These are phyloP conservation scores for Peromyscus attwateri DNA, from an alignment of 2,797 vertebrate genomes.

Conservation along the genomic window DNA sequence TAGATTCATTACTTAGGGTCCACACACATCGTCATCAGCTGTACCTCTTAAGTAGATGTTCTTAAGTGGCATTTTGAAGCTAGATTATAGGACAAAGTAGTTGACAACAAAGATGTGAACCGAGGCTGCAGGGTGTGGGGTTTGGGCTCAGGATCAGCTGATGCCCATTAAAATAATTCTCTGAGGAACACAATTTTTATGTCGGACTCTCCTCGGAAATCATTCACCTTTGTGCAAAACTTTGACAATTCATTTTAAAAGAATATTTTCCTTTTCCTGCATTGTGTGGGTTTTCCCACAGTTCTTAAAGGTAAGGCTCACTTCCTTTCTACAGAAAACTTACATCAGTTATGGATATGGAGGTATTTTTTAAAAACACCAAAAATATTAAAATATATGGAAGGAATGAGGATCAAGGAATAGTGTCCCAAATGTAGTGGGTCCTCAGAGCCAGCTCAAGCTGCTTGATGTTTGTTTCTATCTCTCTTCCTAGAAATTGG, in stretches of 20 bases:
- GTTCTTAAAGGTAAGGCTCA: neutral
- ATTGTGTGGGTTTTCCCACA: neutral
- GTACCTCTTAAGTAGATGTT: neutral
- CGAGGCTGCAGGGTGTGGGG: neutral
- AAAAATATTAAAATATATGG: neutral
- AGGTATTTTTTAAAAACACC: neutral
- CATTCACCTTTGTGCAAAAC: constrained; percentile 66
- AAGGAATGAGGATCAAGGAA: neutral
- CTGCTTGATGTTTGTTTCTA: neutral
- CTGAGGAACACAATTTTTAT: constrained; percentile 70
- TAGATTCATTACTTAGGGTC: neutral
- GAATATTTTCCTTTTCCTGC: constrained; percentile 43
- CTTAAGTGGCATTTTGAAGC: constrained; percentile 47
- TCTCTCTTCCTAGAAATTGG: neutral
- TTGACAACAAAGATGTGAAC: constrained; percentile 62
- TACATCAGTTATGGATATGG: neutral
- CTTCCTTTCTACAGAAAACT: neutral
- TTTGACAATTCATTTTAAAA: constrained; percentile 71
- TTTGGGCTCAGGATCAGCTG: constrained; percentile 46
- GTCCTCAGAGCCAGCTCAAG: neutral
- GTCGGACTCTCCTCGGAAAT: constrained; percentile 49
- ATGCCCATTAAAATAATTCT: constrained; percentile 71
- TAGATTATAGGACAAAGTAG: neutral
- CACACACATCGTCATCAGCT: neutral
- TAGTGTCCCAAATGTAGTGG: neutral